Evolutionary conservation across 2,888 invertebrate species (phyloP).

Genomic region (Drosophila recens): DNA sequence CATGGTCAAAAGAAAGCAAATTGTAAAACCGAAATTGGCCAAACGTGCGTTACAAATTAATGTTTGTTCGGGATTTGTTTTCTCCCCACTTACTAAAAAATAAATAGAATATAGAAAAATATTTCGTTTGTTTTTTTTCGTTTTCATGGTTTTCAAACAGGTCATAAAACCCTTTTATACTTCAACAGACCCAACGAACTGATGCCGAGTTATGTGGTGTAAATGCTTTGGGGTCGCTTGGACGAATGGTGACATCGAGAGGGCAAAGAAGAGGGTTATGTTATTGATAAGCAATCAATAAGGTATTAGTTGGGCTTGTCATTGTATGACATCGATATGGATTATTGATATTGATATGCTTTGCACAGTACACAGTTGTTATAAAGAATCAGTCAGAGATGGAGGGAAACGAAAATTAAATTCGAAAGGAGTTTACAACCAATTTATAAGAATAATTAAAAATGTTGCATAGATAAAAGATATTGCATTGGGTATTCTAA

Average conservation of each 20-base stretch:
- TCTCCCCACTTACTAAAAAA: constrained; percentile 49
- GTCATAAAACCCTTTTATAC: constrained; percentile 81
- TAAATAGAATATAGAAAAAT: constrained; percentile 34
- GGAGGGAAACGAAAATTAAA: neutral
- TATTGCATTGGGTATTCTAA: neutral
- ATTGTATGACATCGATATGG: constrained; percentile 66
- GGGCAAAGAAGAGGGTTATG: constrained; percentile 37
- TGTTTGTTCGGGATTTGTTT: constrained; percentile 77
- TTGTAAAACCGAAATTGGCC: constrained; percentile 78
- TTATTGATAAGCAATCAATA: constrained; percentile 76
- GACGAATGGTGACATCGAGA: constrained; percentile 17
- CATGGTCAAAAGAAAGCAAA: constrained; percentile 70
- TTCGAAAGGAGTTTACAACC: neutral
- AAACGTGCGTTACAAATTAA: constrained; percentile 83
- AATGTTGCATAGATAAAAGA: neutral
- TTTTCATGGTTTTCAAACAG: constrained; percentile 62
- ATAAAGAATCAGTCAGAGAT: neutral
- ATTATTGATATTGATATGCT: constrained; percentile 61
- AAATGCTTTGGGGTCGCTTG: constrained; percentile 50
- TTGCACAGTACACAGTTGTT: neutral
- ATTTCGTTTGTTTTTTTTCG: constrained; percentile 21
- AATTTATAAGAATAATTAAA: neutral
- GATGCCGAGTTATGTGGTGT: constrained; percentile 78
- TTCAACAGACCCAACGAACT: constrained; percentile 64
- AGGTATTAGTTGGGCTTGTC: constrained; percentile 77